Evolutionary conservation across 2,888 invertebrate species (phyloP).

Genomic region (Lepidonotus clava): DNA sequence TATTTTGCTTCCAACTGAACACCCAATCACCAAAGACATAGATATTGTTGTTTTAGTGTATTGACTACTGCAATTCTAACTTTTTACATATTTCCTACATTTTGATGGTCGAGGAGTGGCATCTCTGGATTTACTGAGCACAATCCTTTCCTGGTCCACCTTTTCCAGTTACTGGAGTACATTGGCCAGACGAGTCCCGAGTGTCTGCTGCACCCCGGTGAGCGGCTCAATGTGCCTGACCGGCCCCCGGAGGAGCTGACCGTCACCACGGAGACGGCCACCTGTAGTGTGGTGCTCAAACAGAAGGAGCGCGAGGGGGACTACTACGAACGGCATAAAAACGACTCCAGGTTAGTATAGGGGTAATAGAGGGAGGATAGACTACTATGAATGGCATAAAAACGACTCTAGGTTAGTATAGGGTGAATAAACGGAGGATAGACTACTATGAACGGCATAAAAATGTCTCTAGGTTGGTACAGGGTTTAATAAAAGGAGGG

Average conservation of each 20-base stretch:
- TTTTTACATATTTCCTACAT: too few species aligned
- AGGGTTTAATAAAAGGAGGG: too few species aligned
- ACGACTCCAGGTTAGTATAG: constrained; percentile 71
- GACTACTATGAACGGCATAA: too few species aligned
- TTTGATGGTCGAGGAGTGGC: too few species aligned
- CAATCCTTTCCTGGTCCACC: too few species aligned
- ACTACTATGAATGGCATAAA: background rate
- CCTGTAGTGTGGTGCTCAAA: constrained; percentile 90
- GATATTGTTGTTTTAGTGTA: too few species aligned
- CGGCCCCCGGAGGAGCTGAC: constrained; percentile 83
- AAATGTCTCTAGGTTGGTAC: too few species aligned
- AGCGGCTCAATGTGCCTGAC: constrained; percentile 89
- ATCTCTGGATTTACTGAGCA: too few species aligned
- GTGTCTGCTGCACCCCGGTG: constrained; percentile 86
- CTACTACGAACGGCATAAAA: constrained; percentile 72
- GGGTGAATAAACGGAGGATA: constrained; percentile 56
- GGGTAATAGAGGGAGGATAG: background rate
- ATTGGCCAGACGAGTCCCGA: constrained; percentile 96
- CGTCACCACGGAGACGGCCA: constrained; percentile 87
- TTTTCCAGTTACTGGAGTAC: constrained; percentile 89
- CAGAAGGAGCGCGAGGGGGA: constrained; percentile 92
- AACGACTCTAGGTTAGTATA: background rate
- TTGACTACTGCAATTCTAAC: too few species aligned
- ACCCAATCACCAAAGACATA: too few species aligned
- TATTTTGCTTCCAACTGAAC: too few species aligned